Base-by-base conservation (phyloP, 2,888 invertebrate genomes). In the Tetragnatha montana region DNA sequence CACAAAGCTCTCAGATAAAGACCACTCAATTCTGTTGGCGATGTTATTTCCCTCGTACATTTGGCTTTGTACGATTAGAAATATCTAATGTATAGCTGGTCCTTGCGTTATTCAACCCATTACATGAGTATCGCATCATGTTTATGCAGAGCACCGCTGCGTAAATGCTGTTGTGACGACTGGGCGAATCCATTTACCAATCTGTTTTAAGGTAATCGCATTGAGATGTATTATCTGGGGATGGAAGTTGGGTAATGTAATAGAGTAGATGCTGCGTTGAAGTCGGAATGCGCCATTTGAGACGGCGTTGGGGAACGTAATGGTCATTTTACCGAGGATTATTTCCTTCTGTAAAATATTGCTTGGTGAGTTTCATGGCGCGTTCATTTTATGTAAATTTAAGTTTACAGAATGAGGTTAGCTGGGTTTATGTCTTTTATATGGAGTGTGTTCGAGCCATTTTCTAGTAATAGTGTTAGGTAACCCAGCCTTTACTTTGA, bases 61-160 rank as follows among this genome's bases (percentile, higher is more conserved):
- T 60, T 10, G 12, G 60, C 12, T 60, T 60, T 60, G 60, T 60
- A 10, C 7, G 60, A 60, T 60, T 60, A 60, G 60, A 60, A 60
- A 60, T 60, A 60, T 60, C 60, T 60, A 60, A 60, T 60, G 60
- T 10, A 60, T 10, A 1, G 35, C 35, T 35, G 17, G 60, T 17
- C 10, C 35, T 10, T 73, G 19, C 19, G 73, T 73, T 49, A n/a
- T 75, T 35, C 47, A 35, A 17, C 49, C 17, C 50, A 49, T 75
- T 75, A 75, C 49, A n/a, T 75, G n/a, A n/a, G 75, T 75, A 49
- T 75, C 75, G 75, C 75, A 14, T 75, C 49, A 17, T 75, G 75
- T 75, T 21, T 75, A 47, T 35, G 35, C n/a, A 47, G 47, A 14
- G 75, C n/a, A 75, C 49, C n/a, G 60, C 60, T 17, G 4, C 12